Evolutionary conservation across 64 coral and sea anemone species (phyloP), one percentile per base, ranked within the genome.

Genomic region (Catalaphyllia jardinei): DNA sequence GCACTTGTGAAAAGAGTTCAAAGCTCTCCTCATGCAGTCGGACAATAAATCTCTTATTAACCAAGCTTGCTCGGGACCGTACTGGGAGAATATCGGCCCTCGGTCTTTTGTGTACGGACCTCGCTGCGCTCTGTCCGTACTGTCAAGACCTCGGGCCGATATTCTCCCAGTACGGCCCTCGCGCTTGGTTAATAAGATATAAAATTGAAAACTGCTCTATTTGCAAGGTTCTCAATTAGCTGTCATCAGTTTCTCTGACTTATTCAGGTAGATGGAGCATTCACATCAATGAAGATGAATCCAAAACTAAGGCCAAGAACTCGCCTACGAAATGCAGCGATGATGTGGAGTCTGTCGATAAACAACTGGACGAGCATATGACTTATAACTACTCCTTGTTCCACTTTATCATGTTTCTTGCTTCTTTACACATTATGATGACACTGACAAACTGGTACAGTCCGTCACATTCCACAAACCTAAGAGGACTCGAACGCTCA

Each of bases 391-490:
- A 95, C 60, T 99, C 97, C 0, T 91, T 95, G 50, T 99, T 95
- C 77, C 91, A 95, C 89, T 95, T 99, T 35, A 71, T 95, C 19
- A 74, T 99, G 88, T 95, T 91, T 61, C 74, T 99, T 3, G 94
- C 93, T 29, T 89, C 91, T 1, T 67, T 95, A 11, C 83, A 95
- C 18, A 63, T 99, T 27, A 99, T 99, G 97, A 93, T 95, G 87
- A 89, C 54, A 15, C 83, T 99, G 12, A 99, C 97, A 30, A 95
- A 95, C 75, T 99, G 97, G 97, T 93, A 99, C 84, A 87, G 72
- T 25, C 97, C 97, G 5, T 50, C 80, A 10, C 59, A 83, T 71
- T 19, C 52, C 64, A 57, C 62, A 42, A 67, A 87, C 38, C 62
- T 90, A 16, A 64, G 63, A 8, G 33, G 22, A 52, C 93, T 94